These are phyloP conservation scores for Eudasyphora cyanicolor DNA, from an alignment of 2,888 invertebrate genomes.

Conservation along the genomic window DNA sequence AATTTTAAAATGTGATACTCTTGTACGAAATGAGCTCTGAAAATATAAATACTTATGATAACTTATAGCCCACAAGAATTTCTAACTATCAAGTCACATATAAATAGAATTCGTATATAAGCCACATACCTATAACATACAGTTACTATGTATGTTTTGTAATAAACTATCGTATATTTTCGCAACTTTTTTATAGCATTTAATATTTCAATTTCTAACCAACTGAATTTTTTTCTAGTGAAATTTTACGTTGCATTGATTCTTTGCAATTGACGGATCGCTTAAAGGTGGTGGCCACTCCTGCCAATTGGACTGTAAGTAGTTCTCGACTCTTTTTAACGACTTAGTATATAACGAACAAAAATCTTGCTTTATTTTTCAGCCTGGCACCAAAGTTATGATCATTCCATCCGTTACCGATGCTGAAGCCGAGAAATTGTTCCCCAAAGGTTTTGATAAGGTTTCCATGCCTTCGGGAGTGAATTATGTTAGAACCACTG, in stretches of 20 bases:
- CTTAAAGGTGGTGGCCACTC: slow-evolving; percentile 88
- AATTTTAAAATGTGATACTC: too few species aligned
- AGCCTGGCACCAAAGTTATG: slow-evolving; percentile 90
- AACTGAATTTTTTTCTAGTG: slow-evolving; percentile 83
- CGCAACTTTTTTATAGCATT: background rate
- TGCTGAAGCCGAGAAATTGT: slow-evolving; percentile 84
- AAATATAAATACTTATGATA: too few species aligned
- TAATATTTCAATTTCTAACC: background rate
- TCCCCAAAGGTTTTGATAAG: slow-evolving; percentile 86
- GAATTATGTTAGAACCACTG: slow-evolving; percentile 87
- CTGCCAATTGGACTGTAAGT: slow-evolving; percentile 91
- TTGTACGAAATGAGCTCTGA: too few species aligned
- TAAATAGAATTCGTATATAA: too few species aligned
- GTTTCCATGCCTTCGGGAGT: slow-evolving; percentile 89
- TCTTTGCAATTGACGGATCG: slow-evolving; percentile 89
- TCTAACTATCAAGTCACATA: too few species aligned
- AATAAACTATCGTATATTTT: background rate
- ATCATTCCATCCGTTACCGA: slow-evolving; percentile 86
- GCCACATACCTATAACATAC: too few species aligned
- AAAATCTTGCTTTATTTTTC: slow-evolving; percentile 19
- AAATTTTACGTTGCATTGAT: slow-evolving; percentile 91
- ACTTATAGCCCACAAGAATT: too few species aligned
- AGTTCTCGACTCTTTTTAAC: background rate
- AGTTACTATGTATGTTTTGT: too few species aligned
- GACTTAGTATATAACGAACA: too few species aligned